Percentiles rank a stretch among this genome's conserved stretches.
phyloP scores from a whole-genome alignment of 2,113 vertebrate species.

The Isurus oxyrinchus region DNA sequence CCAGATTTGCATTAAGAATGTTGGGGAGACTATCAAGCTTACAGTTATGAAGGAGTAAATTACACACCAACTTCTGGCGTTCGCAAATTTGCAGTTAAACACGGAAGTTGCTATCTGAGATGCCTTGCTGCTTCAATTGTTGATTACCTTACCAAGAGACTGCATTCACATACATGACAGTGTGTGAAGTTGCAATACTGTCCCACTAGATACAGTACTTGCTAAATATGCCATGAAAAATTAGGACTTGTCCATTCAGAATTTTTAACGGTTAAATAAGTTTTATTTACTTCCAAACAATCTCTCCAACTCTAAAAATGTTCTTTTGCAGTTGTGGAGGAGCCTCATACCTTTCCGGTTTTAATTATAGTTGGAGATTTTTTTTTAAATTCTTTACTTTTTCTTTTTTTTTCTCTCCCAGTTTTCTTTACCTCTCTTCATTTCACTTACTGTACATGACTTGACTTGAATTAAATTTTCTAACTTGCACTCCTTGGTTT shows the following conservation, averaged over 20 bases:
- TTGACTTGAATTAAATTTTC: no score
- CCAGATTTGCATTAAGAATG: neutral
- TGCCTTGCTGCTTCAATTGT: neutral
- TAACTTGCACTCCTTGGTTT: no score
- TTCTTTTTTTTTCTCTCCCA: no score
- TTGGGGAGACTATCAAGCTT: neutral
- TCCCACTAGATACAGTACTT: neutral
- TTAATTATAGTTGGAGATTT: no score
- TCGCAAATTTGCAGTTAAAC: neutral
- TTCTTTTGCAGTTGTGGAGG: no score
- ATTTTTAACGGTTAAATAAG: no score
- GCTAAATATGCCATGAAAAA: neutral
- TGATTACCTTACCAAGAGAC: neutral
- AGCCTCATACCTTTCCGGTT: no score
- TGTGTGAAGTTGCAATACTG: neutral
- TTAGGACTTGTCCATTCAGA: neutral
- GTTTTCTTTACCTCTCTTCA: no score
- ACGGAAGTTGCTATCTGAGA: neutral
- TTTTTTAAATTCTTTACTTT: no score
- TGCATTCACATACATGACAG: neutral
- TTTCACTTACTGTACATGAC: no score
- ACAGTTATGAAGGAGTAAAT: neutral
- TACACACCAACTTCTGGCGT: neutral
- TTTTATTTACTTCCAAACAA: no score
- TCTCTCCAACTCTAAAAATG: no score